phyloP scores from a whole-genome alignment of 2,797 vertebrate species.

The Lepilemur septentrionalis region DNA sequence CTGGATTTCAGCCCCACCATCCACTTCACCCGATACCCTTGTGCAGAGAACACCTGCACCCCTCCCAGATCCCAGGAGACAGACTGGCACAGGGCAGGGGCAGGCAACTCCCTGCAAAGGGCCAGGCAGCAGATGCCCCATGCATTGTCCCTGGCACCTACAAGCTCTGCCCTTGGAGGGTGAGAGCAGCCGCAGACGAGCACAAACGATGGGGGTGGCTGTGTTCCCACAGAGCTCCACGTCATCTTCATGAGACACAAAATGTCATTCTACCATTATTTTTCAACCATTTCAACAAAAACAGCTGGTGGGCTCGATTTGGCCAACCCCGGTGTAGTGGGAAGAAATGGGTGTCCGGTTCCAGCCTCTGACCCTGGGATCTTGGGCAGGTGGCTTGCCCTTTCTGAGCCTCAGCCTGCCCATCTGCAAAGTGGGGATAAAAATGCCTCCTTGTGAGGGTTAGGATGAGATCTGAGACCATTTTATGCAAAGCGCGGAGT shows the following conservation, averaged over 20 bases:
- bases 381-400: not conserved
- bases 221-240: not conserved
- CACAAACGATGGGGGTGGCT: not conserved
- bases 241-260: not conserved
- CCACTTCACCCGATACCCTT: too few species aligned
- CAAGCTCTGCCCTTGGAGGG: accelerated
- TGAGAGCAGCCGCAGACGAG: not conserved
- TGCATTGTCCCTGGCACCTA: accelerated
- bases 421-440: not conserved
- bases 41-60: not conserved
- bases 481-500: not conserved
- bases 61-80: not conserved
- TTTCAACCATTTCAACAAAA: not conserved
- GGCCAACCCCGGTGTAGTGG: not conserved
- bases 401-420: not conserved
- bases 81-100: not conserved
- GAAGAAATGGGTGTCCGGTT: not conserved
- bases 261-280: not conserved
- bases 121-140: not conserved
- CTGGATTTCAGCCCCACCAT: not conserved
- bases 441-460: not conserved
- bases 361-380: not conserved
- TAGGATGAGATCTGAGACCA: not conserved
- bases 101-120: not conserved
- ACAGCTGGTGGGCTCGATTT: not conserved